Evolutionary conservation across 2,888 invertebrate species (phyloP), one percentile per base, ranked within the genome.

Genomic region (Magallana nippona): DNA sequence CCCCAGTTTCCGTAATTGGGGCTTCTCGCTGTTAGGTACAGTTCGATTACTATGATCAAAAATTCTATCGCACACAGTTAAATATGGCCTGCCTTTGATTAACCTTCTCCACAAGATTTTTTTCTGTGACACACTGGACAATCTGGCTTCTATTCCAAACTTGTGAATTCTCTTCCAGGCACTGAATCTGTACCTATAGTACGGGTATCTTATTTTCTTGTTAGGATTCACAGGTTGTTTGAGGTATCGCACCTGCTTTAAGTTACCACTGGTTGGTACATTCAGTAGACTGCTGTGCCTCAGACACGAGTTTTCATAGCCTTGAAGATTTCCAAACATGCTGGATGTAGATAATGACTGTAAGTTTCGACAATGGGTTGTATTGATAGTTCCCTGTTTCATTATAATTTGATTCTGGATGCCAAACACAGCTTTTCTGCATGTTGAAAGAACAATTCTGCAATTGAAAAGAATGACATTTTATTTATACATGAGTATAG

Each of bases 151-250:
- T 3, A 92, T 86, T 58, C 91, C 91, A 87, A 90, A 88, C 86
- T 91, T 92, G 79, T 89, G 90, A 56, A 91, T 90, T 11, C 92
- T 84, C 79, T 90, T 91, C 87, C 89, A 86, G 10, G 90, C 89
- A 87, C 89, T 92, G 57, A 57, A 57, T 79, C 22, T 79, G 57
- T 79, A 79, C 22, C 22, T 79, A 15, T 79, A 57, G 57, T 79
- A 79, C 17, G 32, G 71, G 22, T 71, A 71, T 15, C 22, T 71
- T 2, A 71, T 19, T 71, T 71, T 71, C 71, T 71, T 71, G 10
- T 22, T 71, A 15, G 71, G 27, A 27, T 71, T 27, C 32, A 15
- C 15, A 15, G 71, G 71, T 71, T 71, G 71, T 71, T 71, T 71
- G 22, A 71, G 27, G 32, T 22, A 71, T 71, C 71, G 71, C 27